Evolutionary conservation across 2,888 invertebrate species (phyloP), one percentile per base, ranked within the genome.

Genomic region (Cyclophora punctaria): DNA sequence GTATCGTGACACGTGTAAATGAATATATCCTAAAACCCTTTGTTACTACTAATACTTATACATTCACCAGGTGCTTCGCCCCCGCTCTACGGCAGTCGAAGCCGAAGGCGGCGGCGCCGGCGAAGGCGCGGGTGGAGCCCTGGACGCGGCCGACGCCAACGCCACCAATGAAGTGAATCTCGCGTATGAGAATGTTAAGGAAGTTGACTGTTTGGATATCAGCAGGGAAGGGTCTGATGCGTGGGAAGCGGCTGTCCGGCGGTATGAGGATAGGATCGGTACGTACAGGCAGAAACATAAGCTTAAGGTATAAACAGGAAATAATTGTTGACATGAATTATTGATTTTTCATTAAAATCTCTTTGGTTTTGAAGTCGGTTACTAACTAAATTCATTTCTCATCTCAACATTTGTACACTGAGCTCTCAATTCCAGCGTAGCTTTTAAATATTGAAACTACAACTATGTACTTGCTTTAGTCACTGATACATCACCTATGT

Each of bases 101-200:
- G 60, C 77, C 3, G 88, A 85, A 7, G 86, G 81, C 3, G 89
- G 90, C 48, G 89, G 87, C 4, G 42, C 7, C 7, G 42, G 42
- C 7, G 42, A 43, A 20, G 7, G 7, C 20, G 42, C 42, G 7
- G 7, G 4, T 7, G 7, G 7, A 7, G 93, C 95, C 46, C 90
- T 96, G 76, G 97, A 98, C 75, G 95, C 97, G 5, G 96, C 98
- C 44, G 98, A 98, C 83, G 96, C 97, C 5, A 98, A 97, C 82
- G 98, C 98, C n/a, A 97, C 98, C 67, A 95, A 96, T 66, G 98
- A 95, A 86, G 94, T 94, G 0, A 98, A 98, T 81, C 89, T 97
- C 60, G 99, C 99, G 0, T 99, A 99, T 77, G 98, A 99, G 78
- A 98, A 98, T 80, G 98, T 99, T 3, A 99, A 99, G 77, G 98